A percentile compares a stretch with the other conserved stretches of the same genome.
These are phyloP conservation scores for Chloroclystis v-ata DNA, from an alignment of 2,888 invertebrate species.

Conservation along the genomic window DNA sequence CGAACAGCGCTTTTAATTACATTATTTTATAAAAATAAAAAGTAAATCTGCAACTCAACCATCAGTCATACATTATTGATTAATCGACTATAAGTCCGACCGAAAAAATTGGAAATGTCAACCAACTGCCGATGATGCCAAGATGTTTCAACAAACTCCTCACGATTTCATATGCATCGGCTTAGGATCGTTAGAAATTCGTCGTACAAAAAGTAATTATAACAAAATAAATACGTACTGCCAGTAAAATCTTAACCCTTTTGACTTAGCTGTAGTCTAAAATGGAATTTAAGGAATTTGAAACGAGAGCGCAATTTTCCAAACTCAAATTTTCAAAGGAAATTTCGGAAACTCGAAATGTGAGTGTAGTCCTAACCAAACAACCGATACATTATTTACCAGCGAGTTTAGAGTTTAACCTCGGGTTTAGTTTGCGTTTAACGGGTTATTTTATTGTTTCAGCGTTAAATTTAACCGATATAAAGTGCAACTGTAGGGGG, in stretches of 20 bases:
- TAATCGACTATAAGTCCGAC: no score
- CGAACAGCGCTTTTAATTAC: no score
- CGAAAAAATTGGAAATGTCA: no score
- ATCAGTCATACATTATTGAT: no score
- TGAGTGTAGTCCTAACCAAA: slow-evolving; percentile 45
- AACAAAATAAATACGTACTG: no score
- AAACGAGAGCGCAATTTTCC: not conserved
- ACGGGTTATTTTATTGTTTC: slow-evolving; percentile 23
- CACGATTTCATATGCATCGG: no score
- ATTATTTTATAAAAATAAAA: no score
- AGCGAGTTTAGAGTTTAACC: slow-evolving; percentile 33
- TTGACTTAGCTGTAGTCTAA: not conserved
- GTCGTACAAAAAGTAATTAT: no score
- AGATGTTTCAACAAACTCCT: no score
- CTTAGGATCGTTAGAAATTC: no score
- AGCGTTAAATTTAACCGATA: not conserved
- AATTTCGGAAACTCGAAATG: not conserved
- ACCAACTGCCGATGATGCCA: no score
- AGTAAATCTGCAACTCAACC: no score
- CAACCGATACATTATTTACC: slow-evolving; percentile 37
- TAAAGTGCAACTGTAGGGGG: not conserved
- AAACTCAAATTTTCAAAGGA: not conserved
- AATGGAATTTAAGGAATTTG: not conserved
- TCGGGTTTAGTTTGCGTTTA: slow-evolving; percentile 25
- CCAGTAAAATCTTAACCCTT: not conserved